Base-by-base conservation (phyloP, 2,113 vertebrate genomes). In the Acanthisitta chloris region DNA sequence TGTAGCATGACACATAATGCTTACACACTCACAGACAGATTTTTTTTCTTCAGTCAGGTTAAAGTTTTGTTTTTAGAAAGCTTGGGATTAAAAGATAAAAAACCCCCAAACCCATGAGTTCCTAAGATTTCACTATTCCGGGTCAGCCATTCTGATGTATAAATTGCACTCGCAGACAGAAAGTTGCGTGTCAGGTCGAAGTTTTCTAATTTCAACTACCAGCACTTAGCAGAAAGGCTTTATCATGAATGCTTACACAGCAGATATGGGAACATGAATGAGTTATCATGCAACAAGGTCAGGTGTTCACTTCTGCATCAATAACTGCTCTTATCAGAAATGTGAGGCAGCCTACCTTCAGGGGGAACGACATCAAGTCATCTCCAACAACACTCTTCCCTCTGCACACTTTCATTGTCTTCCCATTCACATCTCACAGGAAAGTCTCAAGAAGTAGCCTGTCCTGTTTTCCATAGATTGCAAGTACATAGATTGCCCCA, bases 71-170 rank as follows among this genome's bases (percentile, higher is more conserved):
- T 57, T 77, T 78, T 81, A 54, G 29, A 77, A 72, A 73, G 10
- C 0, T 73, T 70, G 24, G 36, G 18, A 86, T 54, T 52, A 33
- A 77, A 38, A 67, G 19, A 77, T 3, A 66, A 2, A 77, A 51
- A 76, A 62, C n/a, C n/a, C n/a, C n/a, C n/a, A n/a, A 23, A 0
- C 0, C 1, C 16, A 23, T 6, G 14, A 28, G 13, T 55, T 77
- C 33, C 66, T 66, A 58, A 78, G 23, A 49, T 66, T 54, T 78
- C 9, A 34, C 7, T 74, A 94, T 78, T 38, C 34, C 48, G 19
- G 28, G n/a, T 84, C 42, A 81, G n/a, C 13, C 23, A 57, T 66
- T 73, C 38, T 78, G 26, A 24, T 49, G 81, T 74, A 65, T 86
- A 81, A 91, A 84, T 54, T 58, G 33, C 51, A 49, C 7, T 70